These are phyloP conservation scores for Nomada lathburiana DNA, from an alignment of 2,888 invertebrate genomes.

Conservation along the genomic window DNA sequence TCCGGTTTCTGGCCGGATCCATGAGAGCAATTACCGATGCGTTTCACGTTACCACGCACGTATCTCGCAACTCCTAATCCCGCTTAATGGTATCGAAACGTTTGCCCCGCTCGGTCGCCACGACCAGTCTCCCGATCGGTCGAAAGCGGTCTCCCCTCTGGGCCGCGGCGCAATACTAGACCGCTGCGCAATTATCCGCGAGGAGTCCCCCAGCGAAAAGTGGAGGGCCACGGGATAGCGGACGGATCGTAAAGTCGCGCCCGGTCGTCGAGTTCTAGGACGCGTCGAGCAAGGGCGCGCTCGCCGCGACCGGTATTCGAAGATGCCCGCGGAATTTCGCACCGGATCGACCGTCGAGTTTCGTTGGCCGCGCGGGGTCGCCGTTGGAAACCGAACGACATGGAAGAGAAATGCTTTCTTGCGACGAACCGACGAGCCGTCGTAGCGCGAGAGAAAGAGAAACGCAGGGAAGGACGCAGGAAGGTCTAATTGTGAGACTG, in stretches of 20 bases:
- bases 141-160: constrained; percentile 75
- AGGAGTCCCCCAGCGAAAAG: constrained; percentile 75
- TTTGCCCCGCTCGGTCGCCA: constrained; percentile 61
- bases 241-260: constrained; percentile 67
- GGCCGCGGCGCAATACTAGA: constrained; percentile 67
- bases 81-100: constrained; percentile 72
- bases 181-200: constrained; percentile 82
- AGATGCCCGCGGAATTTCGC: background rate
- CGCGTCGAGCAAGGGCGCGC: constrained; percentile 63
- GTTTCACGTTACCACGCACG: background rate
- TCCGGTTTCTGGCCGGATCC: background rate
- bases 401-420: constrained; percentile 64
- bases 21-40: constrained; percentile 16
- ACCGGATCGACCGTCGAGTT: background rate
- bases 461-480: constrained; percentile 75
- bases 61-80: constrained; percentile 13
- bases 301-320: background rate
- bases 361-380: background rate
- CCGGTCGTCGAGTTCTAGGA: constrained; percentile 73
- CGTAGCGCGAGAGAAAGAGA: constrained; percentile 58
- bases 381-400: constrained; percentile 36
- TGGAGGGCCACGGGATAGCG: constrained; percentile 33
- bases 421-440: constrained; percentile 66
- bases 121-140: constrained; percentile 75
- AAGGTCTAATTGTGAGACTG: constrained; percentile 82